These are phyloP conservation scores for Drosophila borealis DNA, from an alignment of 2,888 invertebrate genomes.

Conservation along the genomic window DNA sequence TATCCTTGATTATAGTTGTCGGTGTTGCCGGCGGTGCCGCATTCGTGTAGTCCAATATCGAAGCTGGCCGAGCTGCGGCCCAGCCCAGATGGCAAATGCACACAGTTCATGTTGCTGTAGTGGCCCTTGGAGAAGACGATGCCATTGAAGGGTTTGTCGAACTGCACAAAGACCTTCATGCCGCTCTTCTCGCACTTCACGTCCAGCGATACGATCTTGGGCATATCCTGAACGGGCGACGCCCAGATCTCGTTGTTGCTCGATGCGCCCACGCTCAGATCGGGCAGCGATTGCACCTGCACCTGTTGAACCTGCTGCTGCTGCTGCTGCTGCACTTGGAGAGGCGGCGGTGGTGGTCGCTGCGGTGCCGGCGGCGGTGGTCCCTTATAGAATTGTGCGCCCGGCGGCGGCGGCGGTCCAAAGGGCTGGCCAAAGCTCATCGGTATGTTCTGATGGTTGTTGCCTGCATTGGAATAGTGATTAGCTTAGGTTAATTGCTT, in stretches of 20 bases:
- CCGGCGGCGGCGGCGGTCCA: slow-evolving; percentile 86
- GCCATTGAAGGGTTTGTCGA: slow-evolving; percentile 97
- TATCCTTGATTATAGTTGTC: slow-evolving; percentile 95
- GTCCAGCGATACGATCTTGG: slow-evolving; percentile 95
- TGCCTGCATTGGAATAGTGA: slow-evolving; percentile 51
- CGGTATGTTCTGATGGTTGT: slow-evolving; percentile 85
- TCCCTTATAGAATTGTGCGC: slow-evolving; percentile 88
- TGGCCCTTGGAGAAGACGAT: slow-evolving; percentile 97
- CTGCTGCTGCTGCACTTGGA: slow-evolving; percentile 64
- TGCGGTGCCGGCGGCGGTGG: slow-evolving; percentile 86
- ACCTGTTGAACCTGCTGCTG: slow-evolving; percentile 65
- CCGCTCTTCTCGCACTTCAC: slow-evolving; percentile 97
- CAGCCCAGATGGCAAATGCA: slow-evolving; percentile 94
- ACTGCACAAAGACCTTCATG: slow-evolving; percentile 97
- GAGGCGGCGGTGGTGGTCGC: slow-evolving; percentile 53
- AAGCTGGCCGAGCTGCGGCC: slow-evolving; percentile 95
- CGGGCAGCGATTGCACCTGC: slow-evolving; percentile 74
- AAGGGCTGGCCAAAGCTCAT: slow-evolving; percentile 85
- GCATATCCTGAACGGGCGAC: slow-evolving; percentile 94
- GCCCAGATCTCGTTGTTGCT: slow-evolving; percentile 93
- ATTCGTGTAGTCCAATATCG: slow-evolving; percentile 95
- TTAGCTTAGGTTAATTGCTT: background rate
- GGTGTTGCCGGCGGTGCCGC: slow-evolving; percentile 96
- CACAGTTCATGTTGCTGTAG: slow-evolving; percentile 96
- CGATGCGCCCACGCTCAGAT: slow-evolving; percentile 81